Evolutionary conservation across 1,140 invertebrate genomes (phyloP).

Genomic region (Zaprionus inermis): DNA sequence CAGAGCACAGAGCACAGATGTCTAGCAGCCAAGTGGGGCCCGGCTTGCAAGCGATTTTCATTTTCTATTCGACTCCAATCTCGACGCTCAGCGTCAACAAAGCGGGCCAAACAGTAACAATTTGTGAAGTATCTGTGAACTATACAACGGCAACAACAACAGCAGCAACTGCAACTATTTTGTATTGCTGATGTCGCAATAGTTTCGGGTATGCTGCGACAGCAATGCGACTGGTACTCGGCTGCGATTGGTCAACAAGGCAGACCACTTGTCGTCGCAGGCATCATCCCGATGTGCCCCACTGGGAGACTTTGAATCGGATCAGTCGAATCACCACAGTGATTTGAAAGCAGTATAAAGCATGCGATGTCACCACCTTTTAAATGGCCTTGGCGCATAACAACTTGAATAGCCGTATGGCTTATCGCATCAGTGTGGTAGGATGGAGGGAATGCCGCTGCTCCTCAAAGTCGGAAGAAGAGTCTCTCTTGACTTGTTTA

Average conservation of each 20-base stretch:
- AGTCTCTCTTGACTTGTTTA: too few relatives aligned
- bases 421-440: neutral
- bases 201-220: constrained; percentile 4
- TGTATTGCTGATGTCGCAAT: constrained; percentile 68
- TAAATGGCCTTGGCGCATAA: neutral
- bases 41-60: constrained; percentile 49
- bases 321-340: neutral
- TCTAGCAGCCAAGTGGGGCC: constrained; percentile 37
- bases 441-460: neutral
- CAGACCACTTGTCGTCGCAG: constrained; percentile 78
- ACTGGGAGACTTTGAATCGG: neutral
- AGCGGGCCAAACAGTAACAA: constrained; percentile 77
- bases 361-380: neutral
- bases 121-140: constrained; percentile 76
- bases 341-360: neutral
- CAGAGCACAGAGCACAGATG: constrained; percentile 48
- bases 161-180: constrained; percentile 57
- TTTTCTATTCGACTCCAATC: constrained; percentile 61
- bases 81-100: constrained; percentile 64
- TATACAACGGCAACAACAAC: constrained; percentile 36
- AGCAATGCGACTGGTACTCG: constrained; percentile 21
- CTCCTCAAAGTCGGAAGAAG: neutral
- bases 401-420: neutral
- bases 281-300: constrained; percentile 19
- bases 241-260: constrained; percentile 58